Evolutionary conservation across 1,140 invertebrate species (phyloP), one percentile per base, ranked within the genome.

Genomic region (Yoshiicerus persimilis): DNA sequence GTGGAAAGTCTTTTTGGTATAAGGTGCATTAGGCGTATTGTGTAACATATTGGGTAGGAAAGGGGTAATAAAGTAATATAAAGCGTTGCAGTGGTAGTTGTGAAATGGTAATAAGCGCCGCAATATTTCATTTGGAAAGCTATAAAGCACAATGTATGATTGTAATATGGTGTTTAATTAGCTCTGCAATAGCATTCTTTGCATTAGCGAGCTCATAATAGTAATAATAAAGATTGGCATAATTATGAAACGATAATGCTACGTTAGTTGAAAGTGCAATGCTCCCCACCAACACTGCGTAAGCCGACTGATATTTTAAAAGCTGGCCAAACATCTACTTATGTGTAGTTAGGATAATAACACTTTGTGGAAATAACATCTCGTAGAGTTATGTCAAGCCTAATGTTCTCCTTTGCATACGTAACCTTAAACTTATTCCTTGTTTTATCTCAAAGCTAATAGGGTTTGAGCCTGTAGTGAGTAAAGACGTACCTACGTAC

Each of bases 141-240:
- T 38, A 38, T 80, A 80, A 80, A 80, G 75, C 32, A 80, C 34
- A 80, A 80, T 80, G 13, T 75, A 75, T 75, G 16, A 64, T 64
- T 64, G 62, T 70, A 70, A 70, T 70, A 32, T 70, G 66, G 66
- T 80, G 75, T 80, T 80, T 80, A 80, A 80, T 80, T 80, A 80
- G 32, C 32, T 80, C 16, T 20, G 75, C 27, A 80, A 36, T 20
- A 77, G 32, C 27, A 75, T 75, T 75, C 70, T 75, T 75, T 32
- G 70, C 70, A 75, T 75, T 75, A 8, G 70, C 30, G 27, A 75
- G 70, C 27, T 34, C 70, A 75, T 75, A 75, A 75, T 75, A 34
- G 23, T 75, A 32, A 75, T 75, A 75, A 75, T 75, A 75, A 75
- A 32, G 30, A 16, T 20, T 4, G 27, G 27, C 27, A 34, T 75